These are phyloP conservation scores for Podarcis muralis DNA, from an alignment of 2,113 vertebrate species.

Conservation along the genomic window DNA sequence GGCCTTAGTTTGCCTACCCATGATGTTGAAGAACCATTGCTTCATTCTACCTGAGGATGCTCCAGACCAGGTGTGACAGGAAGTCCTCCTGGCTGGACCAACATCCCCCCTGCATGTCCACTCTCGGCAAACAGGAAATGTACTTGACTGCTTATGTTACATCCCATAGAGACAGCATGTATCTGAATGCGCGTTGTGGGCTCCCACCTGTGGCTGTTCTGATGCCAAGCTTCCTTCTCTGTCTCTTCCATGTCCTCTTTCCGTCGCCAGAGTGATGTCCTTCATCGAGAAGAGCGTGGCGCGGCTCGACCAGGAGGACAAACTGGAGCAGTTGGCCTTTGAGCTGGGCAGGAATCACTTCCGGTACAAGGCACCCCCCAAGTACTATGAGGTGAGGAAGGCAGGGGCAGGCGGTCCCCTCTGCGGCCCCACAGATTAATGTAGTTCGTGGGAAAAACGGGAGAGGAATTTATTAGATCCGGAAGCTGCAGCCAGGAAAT, in stretches of 20 bases:
- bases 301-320: slow-evolving; percentile 28
- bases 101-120: too few relatives aligned
- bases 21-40: too few relatives aligned
- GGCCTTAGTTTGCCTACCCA: too few relatives aligned
- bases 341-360: slow-evolving; percentile 53
- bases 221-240: neutral
- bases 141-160: too few relatives aligned
- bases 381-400: slow-evolving; percentile 55
- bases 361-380: slow-evolving; percentile 54
- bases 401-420: neutral
- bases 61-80: too few relatives aligned
- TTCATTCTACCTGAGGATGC: too few relatives aligned
- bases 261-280: slow-evolving; percentile 51
- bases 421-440: neutral
- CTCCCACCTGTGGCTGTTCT: neutral
- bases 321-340: slow-evolving; percentile 38
- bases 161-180: too few relatives aligned
- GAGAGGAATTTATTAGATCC: neutral
- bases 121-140: too few relatives aligned
- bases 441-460: too few relatives aligned
- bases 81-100: too few relatives aligned
- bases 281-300: slow-evolving; percentile 66
- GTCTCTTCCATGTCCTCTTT: neutral
- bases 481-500: too few relatives aligned
- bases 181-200: neutral